Percentiles rank a stretch among this genome's conserved stretches.
Evolutionary conservation across 2,113 vertebrate genomes (phyloP).

Genomic region (Corythaeola cristata): DNA sequence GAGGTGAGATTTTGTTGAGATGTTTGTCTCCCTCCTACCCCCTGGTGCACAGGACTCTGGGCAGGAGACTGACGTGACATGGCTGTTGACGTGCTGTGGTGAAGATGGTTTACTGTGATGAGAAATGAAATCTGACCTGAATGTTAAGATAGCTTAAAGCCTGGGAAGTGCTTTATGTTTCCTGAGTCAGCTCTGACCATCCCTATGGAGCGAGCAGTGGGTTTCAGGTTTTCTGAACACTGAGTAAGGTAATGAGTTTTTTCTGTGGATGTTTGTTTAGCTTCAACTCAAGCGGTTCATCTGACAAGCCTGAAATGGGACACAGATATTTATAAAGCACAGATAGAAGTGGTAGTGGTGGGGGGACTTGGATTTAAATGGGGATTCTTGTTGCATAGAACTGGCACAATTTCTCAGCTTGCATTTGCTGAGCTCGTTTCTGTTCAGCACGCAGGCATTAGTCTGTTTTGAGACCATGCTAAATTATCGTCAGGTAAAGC

Average conservation of each 20-base stretch:
- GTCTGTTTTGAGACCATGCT: slow-evolving; percentile 11
- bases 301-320: slow-evolving; percentile 45
- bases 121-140: slow-evolving; percentile 68
- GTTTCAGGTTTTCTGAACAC: slow-evolving; percentile 52
- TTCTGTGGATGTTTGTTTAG: slow-evolving; percentile 44
- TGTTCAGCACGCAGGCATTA: background rate
- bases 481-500: slow-evolving; percentile 43
- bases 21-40: background rate
- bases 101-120: slow-evolving; percentile 37
- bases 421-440: background rate
- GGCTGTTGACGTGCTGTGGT: background rate
- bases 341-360: background rate
- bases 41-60: rapidly evolving
- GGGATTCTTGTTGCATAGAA: background rate
- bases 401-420: background rate
- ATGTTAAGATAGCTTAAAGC: slow-evolving; percentile 55
- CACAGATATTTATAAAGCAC: slow-evolving; percentile 25
- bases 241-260: slow-evolving; percentile 41
- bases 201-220: slow-evolving; percentile 41
- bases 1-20: background rate
- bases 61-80: background rate
- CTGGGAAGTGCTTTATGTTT: slow-evolving; percentile 44
- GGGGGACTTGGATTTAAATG: background rate
- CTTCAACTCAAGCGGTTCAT: background rate
- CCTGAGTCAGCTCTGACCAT: slow-evolving; percentile 64